Percentiles rank a stretch among this genome's conserved stretches.
phyloP scores from a whole-genome alignment of 2,888 invertebrate genomes.

The Habrosyne pyritoides region DNA sequence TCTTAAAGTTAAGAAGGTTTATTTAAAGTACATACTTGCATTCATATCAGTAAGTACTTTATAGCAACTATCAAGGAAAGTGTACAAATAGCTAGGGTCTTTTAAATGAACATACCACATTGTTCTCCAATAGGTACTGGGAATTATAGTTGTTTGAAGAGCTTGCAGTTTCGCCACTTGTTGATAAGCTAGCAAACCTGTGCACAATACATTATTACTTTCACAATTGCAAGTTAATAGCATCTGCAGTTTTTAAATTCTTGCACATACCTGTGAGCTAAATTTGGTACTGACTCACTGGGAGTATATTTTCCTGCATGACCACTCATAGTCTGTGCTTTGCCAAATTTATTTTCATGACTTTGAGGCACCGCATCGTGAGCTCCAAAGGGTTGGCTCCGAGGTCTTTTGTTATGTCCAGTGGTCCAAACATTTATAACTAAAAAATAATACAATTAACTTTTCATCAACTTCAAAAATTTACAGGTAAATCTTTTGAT shows the following conservation, averaged over 20 bases:
- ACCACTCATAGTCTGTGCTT: slow-evolving; percentile 89
- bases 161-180: slow-evolving; percentile 75
- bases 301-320: slow-evolving; percentile 93
- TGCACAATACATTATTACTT: slow-evolving; percentile 26
- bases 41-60: no score
- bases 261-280: slow-evolving; percentile 72
- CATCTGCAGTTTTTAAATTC: slow-evolving; percentile 7
- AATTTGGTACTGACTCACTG: slow-evolving; percentile 83
- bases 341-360: slow-evolving; percentile 89
- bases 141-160: slow-evolving; percentile 72
- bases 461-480: background rate
- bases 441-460: slow-evolving; percentile 54
- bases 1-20: no score
- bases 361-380: slow-evolving; percentile 65
- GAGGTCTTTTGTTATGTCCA: slow-evolving; percentile 83
- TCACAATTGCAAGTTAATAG: background rate
- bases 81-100: slow-evolving; percentile 2
- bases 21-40: no score
- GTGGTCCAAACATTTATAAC: slow-evolving; percentile 96
- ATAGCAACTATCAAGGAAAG: background rate
- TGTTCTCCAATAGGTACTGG: slow-evolving; percentile 71
- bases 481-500: no score
- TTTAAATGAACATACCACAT: slow-evolving; percentile 53
- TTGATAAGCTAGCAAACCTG: slow-evolving; percentile 88
- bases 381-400: slow-evolving; percentile 73